Percentiles rank a stretch among this genome's conserved stretches.
Conservation (phyloP, 2,888 invertebrate species). For the Ctenicera cuprea region DNA sequence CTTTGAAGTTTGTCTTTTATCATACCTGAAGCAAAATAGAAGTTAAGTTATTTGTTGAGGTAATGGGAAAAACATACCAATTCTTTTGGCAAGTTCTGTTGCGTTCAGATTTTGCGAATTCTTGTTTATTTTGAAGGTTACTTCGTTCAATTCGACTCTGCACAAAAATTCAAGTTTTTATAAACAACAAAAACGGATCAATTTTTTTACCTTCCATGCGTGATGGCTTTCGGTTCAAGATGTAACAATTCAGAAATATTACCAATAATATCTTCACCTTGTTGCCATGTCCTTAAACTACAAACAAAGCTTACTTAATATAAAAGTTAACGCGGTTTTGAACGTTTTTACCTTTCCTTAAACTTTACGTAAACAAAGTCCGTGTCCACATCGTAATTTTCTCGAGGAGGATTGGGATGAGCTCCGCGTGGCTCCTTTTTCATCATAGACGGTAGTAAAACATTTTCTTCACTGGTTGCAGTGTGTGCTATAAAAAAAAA, state of each 20-base stretch:
- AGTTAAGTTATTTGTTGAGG: not conserved
- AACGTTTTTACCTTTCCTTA: slow-evolving; percentile 78
- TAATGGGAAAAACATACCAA: slow-evolving; percentile 74
- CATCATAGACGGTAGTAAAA: slow-evolving; percentile 64
- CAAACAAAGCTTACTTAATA: slow-evolving; percentile 48
- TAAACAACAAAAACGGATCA: slow-evolving; percentile 35
- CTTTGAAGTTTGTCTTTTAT: slow-evolving; percentile 81
- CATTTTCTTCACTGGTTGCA: slow-evolving; percentile 32
- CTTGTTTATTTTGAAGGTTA: slow-evolving; percentile 84
- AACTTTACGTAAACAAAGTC: slow-evolving; percentile 88
- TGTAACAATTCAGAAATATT: slow-evolving; percentile 83
- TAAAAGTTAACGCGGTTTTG: not conserved
- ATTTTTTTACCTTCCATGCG: slow-evolving; percentile 77
- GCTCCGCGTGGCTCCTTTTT: slow-evolving; percentile 70
- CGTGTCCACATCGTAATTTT: slow-evolving; percentile 79
- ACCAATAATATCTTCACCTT: slow-evolving; percentile 83
- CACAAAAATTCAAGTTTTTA: slow-evolving; percentile 61
- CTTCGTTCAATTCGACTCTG: slow-evolving; percentile 86
- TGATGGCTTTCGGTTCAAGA: slow-evolving; percentile 78
- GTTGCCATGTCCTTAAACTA: slow-evolving; percentile 80
- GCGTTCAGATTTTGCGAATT: slow-evolving; percentile 81
- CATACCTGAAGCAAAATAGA: slow-evolving; percentile 69
- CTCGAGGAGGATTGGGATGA: slow-evolving; percentile 66
- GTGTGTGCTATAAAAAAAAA: slow-evolving; percentile 30
- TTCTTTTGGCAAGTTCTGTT: slow-evolving; percentile 78